phyloP scores from a whole-genome alignment of 2,888 invertebrate species.

The Drosophila infuscata region DNA sequence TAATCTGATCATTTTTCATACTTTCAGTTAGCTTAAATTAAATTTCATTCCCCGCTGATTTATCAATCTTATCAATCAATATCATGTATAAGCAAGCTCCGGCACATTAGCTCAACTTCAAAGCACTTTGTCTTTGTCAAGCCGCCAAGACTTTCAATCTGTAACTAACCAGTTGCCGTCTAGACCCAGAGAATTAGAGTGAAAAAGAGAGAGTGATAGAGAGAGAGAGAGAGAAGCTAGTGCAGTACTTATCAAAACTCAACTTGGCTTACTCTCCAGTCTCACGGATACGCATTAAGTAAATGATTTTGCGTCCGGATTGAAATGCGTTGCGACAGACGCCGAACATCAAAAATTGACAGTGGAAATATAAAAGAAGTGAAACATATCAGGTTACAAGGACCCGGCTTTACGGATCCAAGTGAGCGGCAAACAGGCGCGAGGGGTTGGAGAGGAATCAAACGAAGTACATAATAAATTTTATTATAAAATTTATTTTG shows the following conservation, averaged over 20 bases:
- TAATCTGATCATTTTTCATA: constrained; percentile 5
- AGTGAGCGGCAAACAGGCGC: constrained; percentile 64
- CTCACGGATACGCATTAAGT: constrained; percentile 63
- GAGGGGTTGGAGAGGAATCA: constrained; percentile 24
- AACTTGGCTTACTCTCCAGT: constrained; percentile 34
- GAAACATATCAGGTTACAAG: constrained; percentile 78
- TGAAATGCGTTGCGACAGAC: constrained; percentile 61
- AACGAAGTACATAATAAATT: constrained; percentile 77
- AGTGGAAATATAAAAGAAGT: constrained; percentile 35
- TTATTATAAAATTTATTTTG: constrained; percentile 78
- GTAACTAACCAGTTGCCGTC: constrained; percentile 23
- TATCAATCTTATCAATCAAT: constrained; percentile 79
- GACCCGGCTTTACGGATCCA: constrained; percentile 37
- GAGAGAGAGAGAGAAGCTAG: background rate
- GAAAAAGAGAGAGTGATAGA: background rate
- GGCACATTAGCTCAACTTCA: constrained; percentile 61
- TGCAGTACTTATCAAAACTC: constrained; percentile 37
- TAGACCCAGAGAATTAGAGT: constrained; percentile 5
- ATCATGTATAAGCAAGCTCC: constrained; percentile 60
- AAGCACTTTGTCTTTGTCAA: constrained; percentile 74
- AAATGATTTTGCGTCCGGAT: constrained; percentile 67
- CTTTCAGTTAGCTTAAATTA: constrained; percentile 19
- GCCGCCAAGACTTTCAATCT: background rate
- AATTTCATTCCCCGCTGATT: constrained; percentile 47
- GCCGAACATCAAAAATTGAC: constrained; percentile 68